Base-by-base conservation (phyloP, 2,113 vertebrate genomes). In the Pluvialis apricaria region DNA sequence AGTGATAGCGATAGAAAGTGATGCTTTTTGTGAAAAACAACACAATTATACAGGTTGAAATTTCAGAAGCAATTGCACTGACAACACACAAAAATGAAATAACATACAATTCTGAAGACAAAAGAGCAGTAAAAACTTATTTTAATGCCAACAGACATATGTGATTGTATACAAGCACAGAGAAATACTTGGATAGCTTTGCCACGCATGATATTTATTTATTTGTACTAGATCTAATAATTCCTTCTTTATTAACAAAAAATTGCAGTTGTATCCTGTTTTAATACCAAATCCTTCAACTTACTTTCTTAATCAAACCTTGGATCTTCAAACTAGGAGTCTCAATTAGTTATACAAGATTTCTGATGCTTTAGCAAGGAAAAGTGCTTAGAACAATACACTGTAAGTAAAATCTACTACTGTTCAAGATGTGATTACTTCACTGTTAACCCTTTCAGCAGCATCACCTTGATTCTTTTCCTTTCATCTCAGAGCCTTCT, bases 141-240 rank as follows among this genome's bases (percentile, higher is more conserved):
- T 68, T 82, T 66, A 85, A 72, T n/a, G 22, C 17, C 3, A 4
- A 79, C 20, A 61, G 6, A 79, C 19, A 60, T 22, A 55, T 0
- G 10, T 34, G 36, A 66, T 31, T 19, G 0, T 12, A 32, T 5
- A 3, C 9, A 28, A 21, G 3, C 4, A 62, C 5, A 58, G 32
- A 26, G 18, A 83, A 68, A 61, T 47, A 31, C 57, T 55, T 68
- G 26, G 6, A 49, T 13, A 78, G 29, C 5, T 92, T 92, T 79
- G n/a, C 5, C 44, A 20, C 2, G 5, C 10, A 19, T 10, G 3
- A 4, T 15, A 77, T 51, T 76, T 52, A 62, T 40, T 60, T 57
- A 51, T 65, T 89, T 57, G 7, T 21, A 71, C 8, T 15, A 69
- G 6, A 62, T 71, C 24, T 44, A 75, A 42, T 65, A 80, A 61